Evolutionary conservation across 2,797 vertebrate genomes (phyloP), one percentile per base, ranked within the genome.

Genomic region (Myotis daubentonii): DNA sequence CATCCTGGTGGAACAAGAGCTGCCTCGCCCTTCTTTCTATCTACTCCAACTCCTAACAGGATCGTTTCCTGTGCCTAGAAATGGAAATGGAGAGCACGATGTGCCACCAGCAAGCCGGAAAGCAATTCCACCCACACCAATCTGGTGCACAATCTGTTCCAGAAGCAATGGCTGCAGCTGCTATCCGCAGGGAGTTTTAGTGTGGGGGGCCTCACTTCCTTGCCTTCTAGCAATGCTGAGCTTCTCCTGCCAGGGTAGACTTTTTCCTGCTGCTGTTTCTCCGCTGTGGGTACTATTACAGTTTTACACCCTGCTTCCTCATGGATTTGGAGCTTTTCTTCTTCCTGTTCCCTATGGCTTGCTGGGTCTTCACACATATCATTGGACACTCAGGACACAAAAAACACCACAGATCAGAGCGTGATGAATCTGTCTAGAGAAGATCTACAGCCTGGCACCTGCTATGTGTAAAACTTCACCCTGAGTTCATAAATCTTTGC

Each of bases 321-420:
- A 0, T 41, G 72, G 20, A 60, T 94, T 93, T 94, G 49, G 30
- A 91, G 47, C 75, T 68, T 80, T 95, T n/a, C 79, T 85, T 91
- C 36, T 86, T 94, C 53, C 75, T 83, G 11, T 55, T 96, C 79
- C 68, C 91, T 85, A 2, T 76, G 66, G 68, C 68, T 93, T 87
- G 60, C 86, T 79, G 91, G 2, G 84, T 53, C 75, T 72, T 94
- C 78, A 94, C 30, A 66, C 72, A n/a, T 22, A 51, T 6, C 9
- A 53, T 68, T 66, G 87, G 60, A 57, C 30, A 81, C 6, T 83
- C 33, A 71, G 76, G 62, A 57, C 9, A 71, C 60, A 68, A 74
- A 89, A n/a, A 81, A 5, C 51, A 60, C 44, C 22, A 68, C 8
- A 12, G 66, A 76, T 5, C 76, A 22, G 44, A 13, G 2, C 17